phyloP scores from a whole-genome alignment of 2,113 vertebrate genomes.

The Aldabrachelys gigantea region DNA sequence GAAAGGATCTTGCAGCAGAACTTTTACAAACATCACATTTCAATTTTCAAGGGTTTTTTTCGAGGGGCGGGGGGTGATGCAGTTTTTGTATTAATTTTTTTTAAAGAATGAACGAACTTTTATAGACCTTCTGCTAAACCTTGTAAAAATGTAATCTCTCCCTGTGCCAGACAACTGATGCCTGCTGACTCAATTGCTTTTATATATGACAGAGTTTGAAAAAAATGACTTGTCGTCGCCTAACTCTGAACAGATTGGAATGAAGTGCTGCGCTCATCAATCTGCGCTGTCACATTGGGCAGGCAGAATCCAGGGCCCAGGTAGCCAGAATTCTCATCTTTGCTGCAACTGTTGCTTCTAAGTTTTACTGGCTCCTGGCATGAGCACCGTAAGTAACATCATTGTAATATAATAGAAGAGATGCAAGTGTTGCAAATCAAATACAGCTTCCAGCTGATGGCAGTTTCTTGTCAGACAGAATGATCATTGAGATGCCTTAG shows the following conservation, averaged over 20 bases:
- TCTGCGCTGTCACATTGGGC: slow-evolving; percentile 62
- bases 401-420: accelerated
- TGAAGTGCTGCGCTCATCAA: slow-evolving; percentile 71
- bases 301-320: slow-evolving; percentile 6
- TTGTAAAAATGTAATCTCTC: slow-evolving; percentile 72
- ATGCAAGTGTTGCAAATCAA: background rate
- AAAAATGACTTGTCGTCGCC: slow-evolving; percentile 74
- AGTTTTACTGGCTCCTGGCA: background rate
- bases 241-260: slow-evolving; percentile 74
- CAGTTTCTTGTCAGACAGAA: background rate
- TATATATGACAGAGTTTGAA: slow-evolving; percentile 78
- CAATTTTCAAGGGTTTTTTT: slow-evolving; percentile 64
- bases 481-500: background rate
- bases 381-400: background rate
- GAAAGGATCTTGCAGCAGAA: slow-evolving; percentile 1
- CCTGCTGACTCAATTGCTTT: slow-evolving; percentile 81
- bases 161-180: slow-evolving; percentile 76
- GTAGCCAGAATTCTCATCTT: slow-evolving; percentile 10
- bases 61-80: background rate
- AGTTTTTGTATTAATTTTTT: slow-evolving; percentile 52
- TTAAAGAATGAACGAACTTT: slow-evolving; percentile 72
- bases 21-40: slow-evolving; percentile 35
- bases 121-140: slow-evolving; percentile 77
- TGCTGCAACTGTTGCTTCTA: background rate
- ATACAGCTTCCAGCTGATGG: accelerated